A percentile compares a stretch with the other conserved stretches of the same genome.
phyloP scores from a whole-genome alignment of 1,140 invertebrate genomes.

The Drosophila orosa region DNA sequence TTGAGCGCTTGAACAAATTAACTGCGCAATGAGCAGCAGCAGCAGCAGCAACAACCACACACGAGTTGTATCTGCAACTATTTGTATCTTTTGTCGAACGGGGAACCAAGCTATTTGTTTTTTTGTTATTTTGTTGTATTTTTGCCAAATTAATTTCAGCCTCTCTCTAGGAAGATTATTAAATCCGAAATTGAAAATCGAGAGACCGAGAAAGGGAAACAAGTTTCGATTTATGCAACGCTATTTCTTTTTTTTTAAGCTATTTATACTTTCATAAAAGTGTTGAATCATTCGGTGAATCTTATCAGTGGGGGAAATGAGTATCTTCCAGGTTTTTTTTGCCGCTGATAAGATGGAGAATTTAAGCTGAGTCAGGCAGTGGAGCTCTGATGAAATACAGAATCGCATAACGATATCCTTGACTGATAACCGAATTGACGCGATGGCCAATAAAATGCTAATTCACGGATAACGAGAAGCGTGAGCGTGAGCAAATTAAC shows the following conservation, averaged over 20 bases:
- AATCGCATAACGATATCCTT: conserved; percentile 35
- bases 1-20: conserved; percentile 80
- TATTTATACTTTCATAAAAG: conserved; percentile 28
- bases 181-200: conserved; percentile 45
- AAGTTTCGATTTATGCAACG: conserved; percentile 54
- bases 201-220: conserved; percentile 46
- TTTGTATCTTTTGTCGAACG: conserved; percentile 48
- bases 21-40: conserved; percentile 74
- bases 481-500: conserved; percentile 70
- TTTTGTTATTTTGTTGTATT: conserved; percentile 16
- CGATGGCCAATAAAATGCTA: conserved; percentile 56
- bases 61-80: conserved; percentile 41
- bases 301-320: conserved; percentile 18
- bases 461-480: conserved; percentile 67
- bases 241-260: conserved; percentile 12
- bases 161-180: conserved; percentile 52
- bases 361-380: conserved; percentile 21
- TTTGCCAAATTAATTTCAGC: conserved; percentile 49
- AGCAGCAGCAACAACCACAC: conserved; percentile 17
- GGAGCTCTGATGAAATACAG: conserved; percentile 1
- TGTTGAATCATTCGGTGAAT: conserved; percentile 35
- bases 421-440: conserved; percentile 17
- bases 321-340: not conserved
- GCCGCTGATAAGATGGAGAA: conserved; percentile 5
- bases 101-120: conserved; percentile 35